A percentile compares a stretch with the other conserved stretches of the same genome.
phyloP scores from a whole-genome alignment of 35 echinoderm and acorn worm species.

The Apostichopus parvimensis region DNA sequence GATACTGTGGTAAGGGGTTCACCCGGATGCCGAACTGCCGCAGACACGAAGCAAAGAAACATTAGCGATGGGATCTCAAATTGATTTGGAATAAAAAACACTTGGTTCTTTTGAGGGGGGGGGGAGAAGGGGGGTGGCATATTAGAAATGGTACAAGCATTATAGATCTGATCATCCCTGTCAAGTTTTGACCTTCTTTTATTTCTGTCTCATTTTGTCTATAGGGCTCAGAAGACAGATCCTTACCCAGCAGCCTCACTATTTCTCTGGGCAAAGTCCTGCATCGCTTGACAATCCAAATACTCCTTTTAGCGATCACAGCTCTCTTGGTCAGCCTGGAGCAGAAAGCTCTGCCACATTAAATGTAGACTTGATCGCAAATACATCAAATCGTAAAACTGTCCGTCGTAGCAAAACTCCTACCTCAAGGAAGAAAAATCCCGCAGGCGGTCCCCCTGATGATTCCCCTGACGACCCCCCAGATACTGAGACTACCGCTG shows the following conservation, averaged over 20 bases:
- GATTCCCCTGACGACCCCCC: background rate
- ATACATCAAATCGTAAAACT: background rate
- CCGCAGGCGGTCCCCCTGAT: background rate
- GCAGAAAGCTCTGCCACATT: background rate
- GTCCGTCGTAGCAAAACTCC: background rate
- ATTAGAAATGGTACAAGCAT: no score
- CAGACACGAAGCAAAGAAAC: background rate
- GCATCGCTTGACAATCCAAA: background rate
- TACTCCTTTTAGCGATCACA: background rate
- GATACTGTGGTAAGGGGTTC: background rate
- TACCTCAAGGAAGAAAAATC: background rate
- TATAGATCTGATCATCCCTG: no score
- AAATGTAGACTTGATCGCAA: background rate
- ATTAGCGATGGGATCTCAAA: background rate
- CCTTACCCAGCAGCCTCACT: background rate
- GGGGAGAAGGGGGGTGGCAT: no score
- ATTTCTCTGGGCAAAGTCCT: conserved; percentile 7
- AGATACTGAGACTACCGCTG: background rate
- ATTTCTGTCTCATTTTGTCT: conserved; percentile 8
- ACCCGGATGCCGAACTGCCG: background rate
- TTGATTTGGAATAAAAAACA: no score
- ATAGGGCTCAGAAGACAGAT: background rate
- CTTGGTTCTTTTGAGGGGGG: no score
- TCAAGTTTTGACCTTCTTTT: background rate
- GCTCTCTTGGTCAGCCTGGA: background rate